Base-by-base conservation (phyloP, 1,140 invertebrate genomes). In the Colletes gigas region DNA sequence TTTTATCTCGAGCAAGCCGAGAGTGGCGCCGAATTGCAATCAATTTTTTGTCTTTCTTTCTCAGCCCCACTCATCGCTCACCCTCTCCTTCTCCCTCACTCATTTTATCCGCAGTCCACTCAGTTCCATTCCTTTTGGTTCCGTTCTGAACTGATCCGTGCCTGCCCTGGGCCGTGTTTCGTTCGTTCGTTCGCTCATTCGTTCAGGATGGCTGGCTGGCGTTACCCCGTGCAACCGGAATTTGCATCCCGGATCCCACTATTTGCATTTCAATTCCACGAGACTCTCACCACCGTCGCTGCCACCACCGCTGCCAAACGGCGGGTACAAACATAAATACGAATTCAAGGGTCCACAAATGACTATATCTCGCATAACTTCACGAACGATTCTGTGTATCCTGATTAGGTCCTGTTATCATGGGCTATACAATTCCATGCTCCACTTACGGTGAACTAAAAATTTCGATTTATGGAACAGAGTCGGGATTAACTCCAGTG, bases 261-360 rank as follows among this genome's bases (percentile, higher is more conserved):
- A 93, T 93, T 93, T 93, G 92, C 92, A 93, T 93, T 93, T 93
- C 92, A 92, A 92, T 93, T 93, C 89, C 89, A 79, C 91, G 88
- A 88, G 89, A 90, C 86, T 91, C 84, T 90, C 86, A 85, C 75
- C 81, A 68, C 78, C 83, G 81, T 82, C 73, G 80, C 83, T 78
- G 73, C 70, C 84, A 75, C 80, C 83, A 78, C 80, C 85, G 78
- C 81, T 90, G 91, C 90, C 91, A 92, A 93, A 92, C 90, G 90
- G 86, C 84, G 86, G 81, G 88, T 90, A 90, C 90, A 91, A 92
- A 92, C 91, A 92, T 92, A 93, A 93, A 92, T 92, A 92, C 88
- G 87, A 88, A 88, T 90, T 87, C 86, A 88, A 91, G 85, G 83
- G 83, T 88, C 84, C 83, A 81, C 81, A 78, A 80, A 83, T 73